A percentile compares a stretch with the other conserved stretches of the same genome.
phyloP scores from a whole-genome alignment of 2,888 invertebrate genomes.

The Cheilosia vulpina region DNA sequence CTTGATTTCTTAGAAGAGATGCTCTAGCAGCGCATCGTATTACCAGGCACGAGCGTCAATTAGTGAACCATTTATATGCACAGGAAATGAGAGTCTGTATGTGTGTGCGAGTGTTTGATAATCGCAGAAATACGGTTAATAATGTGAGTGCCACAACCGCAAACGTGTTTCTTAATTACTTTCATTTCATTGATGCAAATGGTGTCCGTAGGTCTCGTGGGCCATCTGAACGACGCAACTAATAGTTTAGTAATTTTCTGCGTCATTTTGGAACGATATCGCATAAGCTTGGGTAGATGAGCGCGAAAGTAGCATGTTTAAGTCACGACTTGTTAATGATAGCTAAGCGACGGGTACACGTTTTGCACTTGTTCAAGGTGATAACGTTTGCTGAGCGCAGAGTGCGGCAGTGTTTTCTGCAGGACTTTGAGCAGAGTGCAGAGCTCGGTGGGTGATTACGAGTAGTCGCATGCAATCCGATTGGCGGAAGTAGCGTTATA shows the following conservation, averaged over 20 bases:
- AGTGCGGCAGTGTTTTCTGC: neutral
- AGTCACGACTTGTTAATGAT: slow-evolving; percentile 23
- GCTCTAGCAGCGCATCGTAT: neutral
- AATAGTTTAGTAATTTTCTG: slow-evolving; percentile 36
- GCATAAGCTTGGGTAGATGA: slow-evolving; percentile 28
- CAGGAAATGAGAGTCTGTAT: neutral
- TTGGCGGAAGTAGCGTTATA: too few relatives aligned
- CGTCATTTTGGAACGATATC: slow-evolving; percentile 22
- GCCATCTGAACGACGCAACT: too few relatives aligned
- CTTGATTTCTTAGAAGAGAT: neutral
- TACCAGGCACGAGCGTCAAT: slow-evolving; percentile 5
- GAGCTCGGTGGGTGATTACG: too few relatives aligned
- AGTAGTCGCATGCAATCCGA: too few relatives aligned
- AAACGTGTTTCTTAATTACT: slow-evolving; percentile 50
- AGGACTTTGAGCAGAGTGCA: too few relatives aligned
- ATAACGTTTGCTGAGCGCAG: neutral
- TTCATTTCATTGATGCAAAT: slow-evolving; percentile 15
- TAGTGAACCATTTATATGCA: slow-evolving; percentile 1
- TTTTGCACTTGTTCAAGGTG: slow-evolving; percentile 19
- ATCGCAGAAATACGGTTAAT: neutral
- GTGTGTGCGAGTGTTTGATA: neutral
- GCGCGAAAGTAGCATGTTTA: slow-evolving; percentile 26
- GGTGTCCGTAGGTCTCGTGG: neutral
- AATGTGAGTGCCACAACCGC: neutral
- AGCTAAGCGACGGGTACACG: slow-evolving; percentile 2